These are phyloP conservation scores for Luidia sarsii DNA, from an alignment of 53 echinoderm and acorn worm genomes.

Conservation along the genomic window DNA sequence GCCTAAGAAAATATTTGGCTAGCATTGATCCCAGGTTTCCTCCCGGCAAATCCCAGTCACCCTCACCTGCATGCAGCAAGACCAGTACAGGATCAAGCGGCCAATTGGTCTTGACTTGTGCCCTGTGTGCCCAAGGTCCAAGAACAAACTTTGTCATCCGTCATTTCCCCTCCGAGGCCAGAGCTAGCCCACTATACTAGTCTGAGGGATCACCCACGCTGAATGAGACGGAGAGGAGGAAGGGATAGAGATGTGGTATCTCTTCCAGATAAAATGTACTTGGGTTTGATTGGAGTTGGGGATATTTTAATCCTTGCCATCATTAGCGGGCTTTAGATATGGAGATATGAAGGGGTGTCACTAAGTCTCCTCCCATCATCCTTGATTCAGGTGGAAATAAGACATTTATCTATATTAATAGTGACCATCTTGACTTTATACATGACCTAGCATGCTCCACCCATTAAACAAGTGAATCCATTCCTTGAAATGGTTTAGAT, in stretches of 20 bases:
- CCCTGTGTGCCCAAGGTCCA: constrained; percentile 4
- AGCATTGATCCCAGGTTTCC: constrained; percentile 36
- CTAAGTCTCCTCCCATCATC: too few relatives aligned
- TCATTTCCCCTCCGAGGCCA: constrained; percentile 16
- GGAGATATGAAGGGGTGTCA: too few relatives aligned
- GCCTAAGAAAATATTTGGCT: constrained; percentile 33
- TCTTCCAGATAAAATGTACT: background rate
- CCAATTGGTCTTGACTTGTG: constrained; percentile 40
- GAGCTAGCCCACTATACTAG: background rate
- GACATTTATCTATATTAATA: too few relatives aligned
- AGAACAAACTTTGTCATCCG: constrained; percentile 19
- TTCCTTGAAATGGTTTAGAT: too few relatives aligned
- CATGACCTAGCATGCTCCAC: too few relatives aligned
- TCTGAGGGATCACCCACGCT: background rate
- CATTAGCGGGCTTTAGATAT: too few relatives aligned
- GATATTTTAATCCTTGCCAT: constrained; percentile 15
- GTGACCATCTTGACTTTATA: too few relatives aligned
- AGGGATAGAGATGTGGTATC: constrained; percentile 11
- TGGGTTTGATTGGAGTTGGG: constrained; percentile 18
- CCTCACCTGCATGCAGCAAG: constrained; percentile 37
- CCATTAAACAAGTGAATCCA: too few relatives aligned
- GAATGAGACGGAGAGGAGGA: too few relatives aligned
- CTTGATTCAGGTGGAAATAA: too few relatives aligned
- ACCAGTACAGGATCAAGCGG: constrained; percentile 28
- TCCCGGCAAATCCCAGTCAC: constrained; percentile 18